Evolutionary conservation across 2,888 invertebrate genomes (phyloP).

Genomic region (Lasioglossum morio): DNA sequence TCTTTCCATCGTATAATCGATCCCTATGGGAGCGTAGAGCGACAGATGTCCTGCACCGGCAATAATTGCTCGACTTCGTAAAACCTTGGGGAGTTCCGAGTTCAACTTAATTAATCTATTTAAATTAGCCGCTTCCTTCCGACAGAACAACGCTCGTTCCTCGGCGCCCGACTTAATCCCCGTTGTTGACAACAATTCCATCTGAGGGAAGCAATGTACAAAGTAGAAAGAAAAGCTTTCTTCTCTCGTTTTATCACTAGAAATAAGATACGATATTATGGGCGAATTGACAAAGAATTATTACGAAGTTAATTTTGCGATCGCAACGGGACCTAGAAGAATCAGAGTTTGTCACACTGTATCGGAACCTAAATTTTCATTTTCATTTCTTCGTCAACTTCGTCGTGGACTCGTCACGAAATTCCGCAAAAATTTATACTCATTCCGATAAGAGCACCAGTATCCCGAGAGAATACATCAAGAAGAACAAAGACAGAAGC

Average conservation of each 20-base stretch:
- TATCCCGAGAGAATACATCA: background rate
- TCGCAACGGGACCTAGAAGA: too few species aligned
- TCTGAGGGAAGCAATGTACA: background rate
- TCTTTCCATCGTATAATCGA: slow-evolving; percentile 50
- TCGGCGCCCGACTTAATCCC: slow-evolving; percentile 34
- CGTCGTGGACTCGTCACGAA: background rate
- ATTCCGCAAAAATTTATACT: background rate
- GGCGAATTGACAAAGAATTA: background rate
- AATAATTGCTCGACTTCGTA: slow-evolving; percentile 62
- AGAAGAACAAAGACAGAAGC: background rate
- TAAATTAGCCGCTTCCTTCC: slow-evolving; percentile 66
- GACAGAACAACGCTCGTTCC: slow-evolving; percentile 40
- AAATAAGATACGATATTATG: background rate
- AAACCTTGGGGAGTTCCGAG: slow-evolving; percentile 33
- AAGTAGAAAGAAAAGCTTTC: slow-evolving; percentile 1
- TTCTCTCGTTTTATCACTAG: background rate
- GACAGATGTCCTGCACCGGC: slow-evolving; percentile 59
- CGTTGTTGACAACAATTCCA: slow-evolving; percentile 34
- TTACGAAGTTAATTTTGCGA: background rate
- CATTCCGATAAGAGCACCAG: background rate
- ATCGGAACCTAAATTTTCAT: background rate
- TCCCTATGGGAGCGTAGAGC: slow-evolving; percentile 51
- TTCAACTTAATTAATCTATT: slow-evolving; percentile 69
- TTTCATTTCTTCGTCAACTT: background rate
- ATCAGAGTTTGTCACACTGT: too few species aligned